Conservation (phyloP, 2,113 vertebrate genomes). For the Neopipo cinnamomea region DNA sequence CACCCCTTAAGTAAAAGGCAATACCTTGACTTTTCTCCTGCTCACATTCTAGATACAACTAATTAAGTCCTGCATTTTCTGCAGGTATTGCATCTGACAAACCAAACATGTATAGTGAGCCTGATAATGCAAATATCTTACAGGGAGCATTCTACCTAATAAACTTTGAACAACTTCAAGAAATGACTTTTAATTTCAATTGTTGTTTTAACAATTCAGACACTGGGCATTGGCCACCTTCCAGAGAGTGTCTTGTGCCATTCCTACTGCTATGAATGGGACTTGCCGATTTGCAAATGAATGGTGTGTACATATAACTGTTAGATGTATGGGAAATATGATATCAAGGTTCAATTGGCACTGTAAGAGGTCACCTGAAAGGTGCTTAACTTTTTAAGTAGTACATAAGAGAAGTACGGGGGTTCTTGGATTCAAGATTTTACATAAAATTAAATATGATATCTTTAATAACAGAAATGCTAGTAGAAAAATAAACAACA, state of each 20-base stretch:
- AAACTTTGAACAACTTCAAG: constrained; percentile 51
- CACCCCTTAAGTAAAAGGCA: background rate
- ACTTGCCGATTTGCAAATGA: constrained; percentile 32
- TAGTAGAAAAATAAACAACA: background rate
- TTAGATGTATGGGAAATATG: background rate
- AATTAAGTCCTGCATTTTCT: constrained; percentile 34
- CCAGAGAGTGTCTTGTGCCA: constrained; percentile 32
- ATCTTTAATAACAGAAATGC: background rate
- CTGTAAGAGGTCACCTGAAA: constrained; percentile 26
- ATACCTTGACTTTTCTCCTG: background rate
- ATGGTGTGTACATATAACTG: background rate
- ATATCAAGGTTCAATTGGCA: constrained; percentile 52
- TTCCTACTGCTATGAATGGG: constrained; percentile 20
- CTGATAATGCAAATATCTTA: constrained; percentile 20
- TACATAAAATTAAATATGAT: background rate
- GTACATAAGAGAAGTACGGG: background rate
- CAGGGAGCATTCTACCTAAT: constrained; percentile 3
- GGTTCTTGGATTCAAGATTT: background rate
- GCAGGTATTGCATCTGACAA: background rate
- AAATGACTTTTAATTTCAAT: constrained; percentile 48
- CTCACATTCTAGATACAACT: background rate
- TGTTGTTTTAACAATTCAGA: constrained; percentile 6
- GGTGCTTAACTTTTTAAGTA: background rate
- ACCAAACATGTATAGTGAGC: background rate
- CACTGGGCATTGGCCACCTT: constrained; percentile 1